Conservation (phyloP, 2,113 vertebrate genomes). For the Zosterops hypoxanthus region DNA sequence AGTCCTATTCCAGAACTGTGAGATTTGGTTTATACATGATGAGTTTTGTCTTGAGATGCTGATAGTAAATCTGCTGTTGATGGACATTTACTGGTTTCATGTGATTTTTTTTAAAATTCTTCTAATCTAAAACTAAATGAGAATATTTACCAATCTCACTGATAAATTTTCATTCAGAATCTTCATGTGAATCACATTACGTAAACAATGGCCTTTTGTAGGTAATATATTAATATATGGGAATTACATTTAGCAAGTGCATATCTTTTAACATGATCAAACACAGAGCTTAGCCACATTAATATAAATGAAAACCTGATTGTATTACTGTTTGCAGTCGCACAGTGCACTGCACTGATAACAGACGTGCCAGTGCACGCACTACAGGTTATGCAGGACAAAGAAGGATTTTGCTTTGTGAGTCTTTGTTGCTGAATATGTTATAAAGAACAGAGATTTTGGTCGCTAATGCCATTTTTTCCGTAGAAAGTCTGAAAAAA, state of each 20-base stretch:
- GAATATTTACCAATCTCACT: constrained; percentile 56
- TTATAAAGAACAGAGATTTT: background rate
- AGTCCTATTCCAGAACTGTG: background rate
- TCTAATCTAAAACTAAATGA: constrained; percentile 50
- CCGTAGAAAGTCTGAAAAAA: background rate
- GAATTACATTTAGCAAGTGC: constrained; percentile 66
- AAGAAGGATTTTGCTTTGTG: constrained; percentile 42
- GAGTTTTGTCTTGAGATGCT: constrained; percentile 44
- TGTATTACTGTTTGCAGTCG: constrained; percentile 47
- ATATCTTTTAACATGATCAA: constrained; percentile 72
- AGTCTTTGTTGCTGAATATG: constrained; percentile 8
- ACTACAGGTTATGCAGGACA: constrained; percentile 65
- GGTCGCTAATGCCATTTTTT: background rate
- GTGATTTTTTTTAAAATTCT: background rate
- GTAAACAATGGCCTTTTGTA: constrained; percentile 68
- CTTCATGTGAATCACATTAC: constrained; percentile 48
- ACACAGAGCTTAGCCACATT: constrained; percentile 67
- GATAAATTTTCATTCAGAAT: constrained; percentile 63
- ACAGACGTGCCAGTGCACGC: constrained; percentile 1
- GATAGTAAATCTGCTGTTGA: constrained; percentile 26
- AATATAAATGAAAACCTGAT: constrained; percentile 75
- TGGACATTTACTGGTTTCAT: background rate
- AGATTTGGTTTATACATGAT: constrained; percentile 24
- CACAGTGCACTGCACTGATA: constrained; percentile 43
- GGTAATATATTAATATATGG: constrained; percentile 71